Percentiles rank a stretch among this genome's conserved stretches.
Conservation (phyloP, 2,888 invertebrate species). For the Craniophora ligustri region DNA sequence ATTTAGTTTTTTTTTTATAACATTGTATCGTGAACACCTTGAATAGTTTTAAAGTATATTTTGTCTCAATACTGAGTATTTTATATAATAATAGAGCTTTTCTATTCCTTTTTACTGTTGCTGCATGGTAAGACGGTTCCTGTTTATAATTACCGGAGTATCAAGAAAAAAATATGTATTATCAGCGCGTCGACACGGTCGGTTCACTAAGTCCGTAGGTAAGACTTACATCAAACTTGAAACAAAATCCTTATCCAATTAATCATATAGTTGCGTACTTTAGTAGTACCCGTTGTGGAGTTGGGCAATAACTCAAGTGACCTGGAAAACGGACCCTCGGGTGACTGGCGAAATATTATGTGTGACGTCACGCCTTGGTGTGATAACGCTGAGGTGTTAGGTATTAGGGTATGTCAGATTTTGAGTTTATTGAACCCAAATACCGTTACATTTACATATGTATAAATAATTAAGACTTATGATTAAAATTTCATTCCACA, state of each 20-base stretch:
- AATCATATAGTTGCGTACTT: constrained; percentile 43
- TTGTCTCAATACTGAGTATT: too few species aligned
- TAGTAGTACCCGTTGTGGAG: constrained; percentile 35
- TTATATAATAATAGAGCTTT: too few species aligned
- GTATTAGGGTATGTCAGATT: not conserved
- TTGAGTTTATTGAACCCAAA: not conserved
- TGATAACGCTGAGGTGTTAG: constrained; percentile 3
- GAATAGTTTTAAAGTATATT: too few species aligned
- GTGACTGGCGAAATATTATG: constrained; percentile 24
- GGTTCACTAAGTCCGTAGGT: constrained; percentile 24
- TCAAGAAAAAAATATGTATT: too few species aligned
- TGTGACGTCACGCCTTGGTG: constrained; percentile 24
- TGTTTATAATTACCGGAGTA: too few species aligned
- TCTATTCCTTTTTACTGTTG: too few species aligned
- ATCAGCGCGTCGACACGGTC: too few species aligned
- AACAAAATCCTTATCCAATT: constrained; percentile 48
- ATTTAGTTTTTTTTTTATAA: too few species aligned
- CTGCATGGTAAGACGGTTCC: too few species aligned
- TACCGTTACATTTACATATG: not conserved
- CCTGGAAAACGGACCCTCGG: constrained; percentile 33
- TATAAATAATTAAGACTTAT: too few species aligned
- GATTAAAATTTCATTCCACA: too few species aligned
- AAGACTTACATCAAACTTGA: constrained; percentile 31
- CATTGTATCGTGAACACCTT: too few species aligned
- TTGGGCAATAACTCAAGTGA: constrained; percentile 51